phyloP scores from a whole-genome alignment of 1,140 invertebrate species.

The Drosophila sp. region DNA sequence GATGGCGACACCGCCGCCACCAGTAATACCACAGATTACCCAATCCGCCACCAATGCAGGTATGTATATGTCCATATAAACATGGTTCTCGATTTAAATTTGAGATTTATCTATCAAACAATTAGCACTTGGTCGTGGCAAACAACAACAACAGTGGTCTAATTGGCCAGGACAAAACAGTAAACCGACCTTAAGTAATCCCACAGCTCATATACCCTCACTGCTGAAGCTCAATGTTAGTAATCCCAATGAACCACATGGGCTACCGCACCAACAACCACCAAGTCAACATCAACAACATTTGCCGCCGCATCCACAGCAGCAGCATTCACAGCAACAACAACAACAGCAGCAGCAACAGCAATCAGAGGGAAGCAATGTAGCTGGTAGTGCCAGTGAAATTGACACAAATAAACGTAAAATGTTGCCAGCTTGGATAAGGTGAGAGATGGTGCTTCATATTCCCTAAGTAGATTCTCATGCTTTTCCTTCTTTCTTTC shows the following conservation, averaged over 20 bases:
- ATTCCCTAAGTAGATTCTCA: not conserved
- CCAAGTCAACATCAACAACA: conserved; percentile 30
- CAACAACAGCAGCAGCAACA: conserved; percentile 10
- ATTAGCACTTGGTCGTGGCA: conserved; percentile 1
- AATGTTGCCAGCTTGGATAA: conserved; percentile 96
- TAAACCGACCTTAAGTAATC: conserved; percentile 34
- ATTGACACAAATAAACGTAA: conserved; percentile 95
- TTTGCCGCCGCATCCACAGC: conserved; percentile 18
- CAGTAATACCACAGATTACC: conserved; percentile 53
- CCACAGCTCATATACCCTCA: conserved; percentile 77
- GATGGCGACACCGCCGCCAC: conserved; percentile 52
- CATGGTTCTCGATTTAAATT: not conserved
- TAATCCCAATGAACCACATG: conserved; percentile 67
- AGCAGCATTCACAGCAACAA: conserved; percentile 10
- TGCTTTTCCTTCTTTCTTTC: not conserved
- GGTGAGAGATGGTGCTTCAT: conserved; percentile 36
- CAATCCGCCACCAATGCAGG: conserved; percentile 49
- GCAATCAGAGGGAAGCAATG: conserved; percentile 2
- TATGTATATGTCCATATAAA: not conserved
- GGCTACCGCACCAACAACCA: conserved; percentile 17
- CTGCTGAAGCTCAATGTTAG: conserved; percentile 74
- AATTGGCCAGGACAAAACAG: conserved; percentile 42
- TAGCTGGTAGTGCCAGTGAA: conserved; percentile 24
- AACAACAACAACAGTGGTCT: conserved; percentile 50
- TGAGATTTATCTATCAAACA: not conserved